Evolutionary conservation across 2,888 invertebrate species (phyloP), one percentile per base, ranked within the genome.

Genomic region (Salpingus planirostris): DNA sequence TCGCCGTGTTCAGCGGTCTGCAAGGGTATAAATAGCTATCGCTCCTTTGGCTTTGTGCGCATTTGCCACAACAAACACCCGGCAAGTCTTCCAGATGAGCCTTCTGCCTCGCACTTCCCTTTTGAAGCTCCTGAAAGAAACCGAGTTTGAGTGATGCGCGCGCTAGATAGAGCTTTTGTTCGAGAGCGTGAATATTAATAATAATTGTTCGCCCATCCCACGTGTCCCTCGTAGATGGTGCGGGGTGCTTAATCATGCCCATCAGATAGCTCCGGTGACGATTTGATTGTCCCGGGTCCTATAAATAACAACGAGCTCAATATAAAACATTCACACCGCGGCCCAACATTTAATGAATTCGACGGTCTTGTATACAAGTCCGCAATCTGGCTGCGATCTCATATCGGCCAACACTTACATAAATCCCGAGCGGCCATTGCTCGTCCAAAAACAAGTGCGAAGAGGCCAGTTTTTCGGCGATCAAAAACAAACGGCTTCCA

Each of bases 11-110:
- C 52, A 42, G 38, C 46, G 10, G 46, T 51, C 49, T 45, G 49
- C 49, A 43, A 55, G 54, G 43, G 54, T 56, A 60, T 60, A 59
- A 60, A 60, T 59, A 57, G 51, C 22, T 14, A 34, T 30, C n/a
- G n/a, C n/a, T 21, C 22, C 22, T 21, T 21, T 21, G 22, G 10
- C 22, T 10, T 21, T 21, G n/a, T 21, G 10, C 22, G 22, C n/a
- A n/a, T 10, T 21, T 21, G 22, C 22, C 2, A 21, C n/a, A n/a
- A n/a, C n/a, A n/a, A n/a, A n/a, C n/a, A n/a, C n/a, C n/a, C n/a
- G n/a, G n/a, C n/a, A n/a, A n/a, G n/a, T n/a, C n/a, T n/a, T n/a
- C n/a, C n/a, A n/a, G n/a, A n/a, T n/a, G n/a, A n/a, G n/a, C n/a
- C n/a, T n/a, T n/a, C n/a, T n/a, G n/a, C n/a, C n/a, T n/a, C n/a